phyloP scores from a whole-genome alignment of 2,113 vertebrate species.

The Edolisoma coerulescens region DNA sequence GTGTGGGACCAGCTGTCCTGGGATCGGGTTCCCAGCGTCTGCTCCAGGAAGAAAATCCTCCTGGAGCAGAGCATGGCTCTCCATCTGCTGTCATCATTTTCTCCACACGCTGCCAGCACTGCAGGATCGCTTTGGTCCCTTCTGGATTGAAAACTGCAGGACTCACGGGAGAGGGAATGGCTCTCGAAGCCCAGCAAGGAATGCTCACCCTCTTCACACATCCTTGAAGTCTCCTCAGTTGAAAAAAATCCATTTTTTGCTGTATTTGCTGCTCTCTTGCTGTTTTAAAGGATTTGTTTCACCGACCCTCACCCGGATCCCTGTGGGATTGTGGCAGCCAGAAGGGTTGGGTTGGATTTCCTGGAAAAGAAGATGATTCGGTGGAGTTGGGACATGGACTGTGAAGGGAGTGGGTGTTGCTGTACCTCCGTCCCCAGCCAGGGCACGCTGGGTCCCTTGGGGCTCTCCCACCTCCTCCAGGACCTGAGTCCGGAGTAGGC shows the following conservation, averaged over 20 bases:
- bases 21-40: neutral
- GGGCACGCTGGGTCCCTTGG: fast-evolving
- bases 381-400: neutral
- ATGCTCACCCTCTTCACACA: fast-evolving
- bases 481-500: fast-evolving
- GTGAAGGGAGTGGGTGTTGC: fast-evolving
- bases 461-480: neutral
- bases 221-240: neutral
- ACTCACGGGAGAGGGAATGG: too few relatives aligned
- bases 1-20: neutral
- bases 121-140: neutral
- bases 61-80: neutral
- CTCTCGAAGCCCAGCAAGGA: fast-evolving
- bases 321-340: neutral
- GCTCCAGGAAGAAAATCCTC: neutral
- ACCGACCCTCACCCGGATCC: fast-evolving
- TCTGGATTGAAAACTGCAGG: neutral
- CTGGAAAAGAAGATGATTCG: fast-evolving
- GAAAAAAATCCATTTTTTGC: fast-evolving
- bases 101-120: fast-evolving
- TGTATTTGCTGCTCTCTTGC: neutral
- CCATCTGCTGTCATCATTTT: neutral
- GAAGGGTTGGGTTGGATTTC: neutral
- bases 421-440: neutral
- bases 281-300: neutral